Evolutionary conservation across 2,113 vertebrate species (phyloP).

Genomic region (Hucho hucho): DNA sequence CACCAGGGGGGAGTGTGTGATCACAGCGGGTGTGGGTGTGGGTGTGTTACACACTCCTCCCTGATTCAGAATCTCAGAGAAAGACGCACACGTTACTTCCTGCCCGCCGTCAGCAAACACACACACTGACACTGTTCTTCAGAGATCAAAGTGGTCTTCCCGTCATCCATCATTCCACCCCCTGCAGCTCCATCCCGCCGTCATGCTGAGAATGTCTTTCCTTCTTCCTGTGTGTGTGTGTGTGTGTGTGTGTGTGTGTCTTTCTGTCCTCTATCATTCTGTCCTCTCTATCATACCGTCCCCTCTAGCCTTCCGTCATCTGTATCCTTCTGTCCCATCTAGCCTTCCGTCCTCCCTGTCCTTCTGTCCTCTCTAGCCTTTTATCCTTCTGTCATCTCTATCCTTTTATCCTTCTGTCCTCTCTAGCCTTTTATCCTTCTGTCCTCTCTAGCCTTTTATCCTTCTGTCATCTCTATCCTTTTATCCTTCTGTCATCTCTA

Average conservation of each 20-base stretch:
- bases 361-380: too few species aligned
- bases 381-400: too few species aligned
- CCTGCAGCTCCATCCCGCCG: slow-evolving; percentile 34
- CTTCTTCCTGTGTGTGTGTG: neutral
- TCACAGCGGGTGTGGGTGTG: neutral
- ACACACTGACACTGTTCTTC: slow-evolving; percentile 30
- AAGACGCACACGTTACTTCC: neutral
- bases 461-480: too few species aligned
- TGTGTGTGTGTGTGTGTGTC: neutral
- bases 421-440: too few species aligned
- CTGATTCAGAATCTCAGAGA: neutral
- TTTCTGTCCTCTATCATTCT: neutral
- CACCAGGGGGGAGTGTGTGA: slow-evolving; percentile 3
- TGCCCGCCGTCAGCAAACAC: slow-evolving; percentile 23
- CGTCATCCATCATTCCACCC: slow-evolving; percentile 39
- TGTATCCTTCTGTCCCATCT: too few species aligned
- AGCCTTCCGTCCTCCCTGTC: too few species aligned
- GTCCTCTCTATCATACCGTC: too few species aligned
- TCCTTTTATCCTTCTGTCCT: too few species aligned
- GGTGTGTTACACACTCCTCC: slow-evolving; percentile 5
- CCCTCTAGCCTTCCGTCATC: neutral
- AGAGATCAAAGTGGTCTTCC: slow-evolving; percentile 54
- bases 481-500: too few species aligned
- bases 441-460: too few species aligned
- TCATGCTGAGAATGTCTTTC: slow-evolving; percentile 7